Percentiles rank a stretch among this genome's conserved stretches.
These are phyloP conservation scores for Oriolus oriolus DNA, from an alignment of 2,113 vertebrate genomes.

Conservation along the genomic window DNA sequence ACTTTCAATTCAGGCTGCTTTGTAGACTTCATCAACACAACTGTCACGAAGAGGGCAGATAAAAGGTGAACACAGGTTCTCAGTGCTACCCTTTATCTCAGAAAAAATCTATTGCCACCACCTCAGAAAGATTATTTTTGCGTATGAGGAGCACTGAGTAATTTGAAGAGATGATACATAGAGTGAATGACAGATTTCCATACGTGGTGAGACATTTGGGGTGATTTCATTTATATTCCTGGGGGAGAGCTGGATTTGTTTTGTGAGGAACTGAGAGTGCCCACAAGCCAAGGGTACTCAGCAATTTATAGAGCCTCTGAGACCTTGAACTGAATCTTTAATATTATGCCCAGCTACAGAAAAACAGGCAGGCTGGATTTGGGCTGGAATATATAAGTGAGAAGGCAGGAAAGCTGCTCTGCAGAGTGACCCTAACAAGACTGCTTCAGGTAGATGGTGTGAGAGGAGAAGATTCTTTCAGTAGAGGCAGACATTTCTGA, in stretches of 20 bases:
- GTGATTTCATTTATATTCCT: slow-evolving; percentile 1
- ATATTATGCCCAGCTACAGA: background rate
- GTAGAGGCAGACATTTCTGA: background rate
- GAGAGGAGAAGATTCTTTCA: background rate
- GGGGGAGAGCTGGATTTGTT: background rate
- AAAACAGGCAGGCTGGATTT: background rate
- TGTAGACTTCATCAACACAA: slow-evolving; percentile 30
- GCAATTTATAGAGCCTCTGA: background rate
- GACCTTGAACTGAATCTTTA: background rate
- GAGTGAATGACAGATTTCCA: background rate
- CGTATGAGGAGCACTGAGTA: background rate
- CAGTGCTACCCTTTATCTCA: background rate
- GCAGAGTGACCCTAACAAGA: background rate
- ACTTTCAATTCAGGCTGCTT: background rate
- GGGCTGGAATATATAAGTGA: background rate
- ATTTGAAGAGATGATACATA: background rate
- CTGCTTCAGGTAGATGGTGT: background rate
- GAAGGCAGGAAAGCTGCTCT: background rate
- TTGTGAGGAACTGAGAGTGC: background rate
- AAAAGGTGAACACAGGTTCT: slow-evolving; percentile 34
- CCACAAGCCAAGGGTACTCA: background rate
- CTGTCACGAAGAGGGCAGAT: background rate
- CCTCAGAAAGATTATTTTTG: slow-evolving; percentile 40
- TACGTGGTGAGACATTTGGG: background rate
- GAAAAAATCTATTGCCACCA: slow-evolving; percentile 15